A percentile compares a stretch with the other conserved stretches of the same genome.
phyloP scores from a whole-genome alignment of 2,888 invertebrate genomes.

The Allolobophora icterica region DNA sequence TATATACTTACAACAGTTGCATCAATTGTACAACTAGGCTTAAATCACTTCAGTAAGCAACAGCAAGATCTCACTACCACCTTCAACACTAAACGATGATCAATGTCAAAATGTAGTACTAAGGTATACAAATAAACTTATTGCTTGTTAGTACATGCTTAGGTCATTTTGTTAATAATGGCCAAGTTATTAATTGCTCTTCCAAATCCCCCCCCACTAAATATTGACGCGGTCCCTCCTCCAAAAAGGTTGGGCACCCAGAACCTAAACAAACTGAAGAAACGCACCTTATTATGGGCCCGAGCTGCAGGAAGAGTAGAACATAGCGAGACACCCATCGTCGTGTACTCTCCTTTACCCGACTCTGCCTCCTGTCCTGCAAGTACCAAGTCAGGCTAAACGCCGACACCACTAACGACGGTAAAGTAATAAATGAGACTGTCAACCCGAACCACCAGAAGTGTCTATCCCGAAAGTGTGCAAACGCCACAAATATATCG shows the following conservation, averaged over 20 bases:
- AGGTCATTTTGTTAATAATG: background rate
- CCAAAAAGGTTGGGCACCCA: background rate
- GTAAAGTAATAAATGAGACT: conserved; percentile 54
- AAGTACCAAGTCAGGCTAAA: conserved; percentile 53
- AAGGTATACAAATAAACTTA: no score
- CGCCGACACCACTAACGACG: conserved; percentile 56
- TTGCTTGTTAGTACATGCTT: no score
- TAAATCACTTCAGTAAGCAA: no score
- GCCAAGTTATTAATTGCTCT: background rate
- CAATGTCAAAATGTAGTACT: no score
- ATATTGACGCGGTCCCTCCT: background rate
- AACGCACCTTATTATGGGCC: conserved; percentile 43
- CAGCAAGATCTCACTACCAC: no score
- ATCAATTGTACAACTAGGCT: no score
- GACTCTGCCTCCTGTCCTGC: conserved; percentile 32
- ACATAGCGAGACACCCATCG: conserved; percentile 43
- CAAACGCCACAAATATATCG: conserved; percentile 55
- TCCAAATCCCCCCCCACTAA: background rate
- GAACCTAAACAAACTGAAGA: background rate
- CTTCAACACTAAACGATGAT: no score
- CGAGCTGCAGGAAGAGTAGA: conserved; percentile 43
- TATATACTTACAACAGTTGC: no score
- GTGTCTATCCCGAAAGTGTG: conserved; percentile 53
- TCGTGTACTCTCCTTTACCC: conserved; percentile 3
- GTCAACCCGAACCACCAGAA: conserved; percentile 56